phyloP scores from a whole-genome alignment of 2,797 vertebrate species.

The Rhabdomys pumilio region DNA sequence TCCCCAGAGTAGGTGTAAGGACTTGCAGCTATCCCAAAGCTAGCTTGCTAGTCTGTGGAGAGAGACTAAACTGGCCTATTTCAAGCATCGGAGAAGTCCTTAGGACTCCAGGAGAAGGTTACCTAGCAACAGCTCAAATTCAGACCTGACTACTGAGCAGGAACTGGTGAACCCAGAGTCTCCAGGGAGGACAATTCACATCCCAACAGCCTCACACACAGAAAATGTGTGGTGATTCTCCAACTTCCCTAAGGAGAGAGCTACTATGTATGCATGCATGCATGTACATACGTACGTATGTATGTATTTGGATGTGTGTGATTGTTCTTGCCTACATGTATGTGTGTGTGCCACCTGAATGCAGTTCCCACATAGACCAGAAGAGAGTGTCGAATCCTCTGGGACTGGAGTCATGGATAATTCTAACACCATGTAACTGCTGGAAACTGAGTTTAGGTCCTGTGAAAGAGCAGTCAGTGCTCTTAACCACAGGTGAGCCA shows the following conservation, averaged over 20 bases:
- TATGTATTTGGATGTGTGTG: background rate
- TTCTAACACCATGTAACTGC: background rate
- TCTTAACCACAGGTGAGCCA: background rate
- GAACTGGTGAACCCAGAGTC: background rate
- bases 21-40: background rate
- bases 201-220: background rate
- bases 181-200: background rate
- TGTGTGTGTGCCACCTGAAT: background rate
- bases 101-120: background rate
- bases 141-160: background rate
- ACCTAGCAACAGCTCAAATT: background rate
- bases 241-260: background rate
- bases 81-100: slow-evolving; percentile 17
- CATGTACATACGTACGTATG: background rate
- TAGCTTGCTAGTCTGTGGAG: background rate
- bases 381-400: background rate
- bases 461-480: background rate
- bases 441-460: background rate
- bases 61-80: background rate
- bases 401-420: background rate
- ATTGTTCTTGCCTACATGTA: background rate
- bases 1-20: background rate
- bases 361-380: background rate
- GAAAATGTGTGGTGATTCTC: background rate
- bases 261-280: background rate